phyloP scores from a whole-genome alignment of 1,140 invertebrate species.

The Whitmania pigra region DNA sequence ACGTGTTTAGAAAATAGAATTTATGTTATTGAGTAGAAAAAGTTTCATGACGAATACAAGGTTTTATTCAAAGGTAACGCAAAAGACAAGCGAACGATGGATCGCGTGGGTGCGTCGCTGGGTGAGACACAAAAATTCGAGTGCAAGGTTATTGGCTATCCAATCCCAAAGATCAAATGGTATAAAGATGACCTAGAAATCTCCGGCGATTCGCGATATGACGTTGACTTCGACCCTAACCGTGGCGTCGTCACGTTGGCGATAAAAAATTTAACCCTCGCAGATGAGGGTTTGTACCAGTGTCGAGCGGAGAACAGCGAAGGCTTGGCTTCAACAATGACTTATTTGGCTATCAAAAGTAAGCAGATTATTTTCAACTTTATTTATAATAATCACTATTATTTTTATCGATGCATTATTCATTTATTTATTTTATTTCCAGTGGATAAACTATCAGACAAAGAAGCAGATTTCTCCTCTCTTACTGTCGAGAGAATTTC shows the following conservation, averaged over 20 bases:
- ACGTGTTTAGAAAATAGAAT: no score
- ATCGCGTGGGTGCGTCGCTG: slow-evolving; percentile 32
- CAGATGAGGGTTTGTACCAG: slow-evolving; percentile 33
- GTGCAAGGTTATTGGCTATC: slow-evolving; percentile 36
- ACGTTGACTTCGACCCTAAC: slow-evolving; percentile 29
- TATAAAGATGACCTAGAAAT: slow-evolving; percentile 37
- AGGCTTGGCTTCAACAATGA: slow-evolving; percentile 35
- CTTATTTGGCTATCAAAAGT: slow-evolving; percentile 36
- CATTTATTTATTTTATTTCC: background rate
- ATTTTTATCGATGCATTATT: background rate
- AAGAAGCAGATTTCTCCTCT: slow-evolving; percentile 16
- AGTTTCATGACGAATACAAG: no score
- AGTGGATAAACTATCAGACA: slow-evolving; percentile 14
- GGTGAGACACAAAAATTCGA: slow-evolving; percentile 37
- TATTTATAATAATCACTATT: background rate
- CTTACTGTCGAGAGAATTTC: slow-evolving; percentile 21
- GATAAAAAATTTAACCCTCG: slow-evolving; percentile 32
- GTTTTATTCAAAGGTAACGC: no score
- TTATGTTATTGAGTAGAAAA: no score
- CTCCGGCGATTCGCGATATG: slow-evolving; percentile 31
- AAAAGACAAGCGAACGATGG: slow-evolving; percentile 5
- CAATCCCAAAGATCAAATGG: slow-evolving; percentile 35
- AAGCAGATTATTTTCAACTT: slow-evolving; percentile 19
- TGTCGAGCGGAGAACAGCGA: slow-evolving; percentile 38
- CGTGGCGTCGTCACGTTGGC: slow-evolving; percentile 35